Evolutionary conservation across 2,113 vertebrate genomes (phyloP).

Genomic region (Piprites chloris): DNA sequence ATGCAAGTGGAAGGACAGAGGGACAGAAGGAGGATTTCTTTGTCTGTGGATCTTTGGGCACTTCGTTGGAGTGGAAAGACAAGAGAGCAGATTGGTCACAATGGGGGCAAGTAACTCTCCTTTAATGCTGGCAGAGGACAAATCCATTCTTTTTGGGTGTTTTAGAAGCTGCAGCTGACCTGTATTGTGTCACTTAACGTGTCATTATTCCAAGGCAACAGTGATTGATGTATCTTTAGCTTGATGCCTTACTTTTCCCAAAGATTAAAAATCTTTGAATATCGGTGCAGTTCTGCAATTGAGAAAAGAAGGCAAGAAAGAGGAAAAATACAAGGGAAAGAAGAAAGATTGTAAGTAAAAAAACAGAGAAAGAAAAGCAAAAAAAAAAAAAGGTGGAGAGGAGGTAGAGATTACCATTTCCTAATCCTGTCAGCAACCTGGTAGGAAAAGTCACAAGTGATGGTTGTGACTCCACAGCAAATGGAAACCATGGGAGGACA

Average conservation of each 20-base stretch:
- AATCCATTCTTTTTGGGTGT: not conserved
- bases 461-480: not conserved
- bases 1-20: not conserved
- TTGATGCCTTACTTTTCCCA: not conserved
- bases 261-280: not conserved
- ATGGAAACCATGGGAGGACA: fast-evolving
- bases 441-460: fast-evolving
- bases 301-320: not conserved
- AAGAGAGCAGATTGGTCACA: not conserved
- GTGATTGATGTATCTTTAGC: not conserved
- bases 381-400: not conserved
- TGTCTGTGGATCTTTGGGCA: not conserved
- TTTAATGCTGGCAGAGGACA: not conserved
- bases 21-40: not conserved
- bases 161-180: not conserved
- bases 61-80: not conserved
- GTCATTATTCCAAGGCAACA: not conserved
- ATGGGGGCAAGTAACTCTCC: not conserved
- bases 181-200: not conserved
- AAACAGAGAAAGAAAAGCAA: not conserved
- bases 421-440: not conserved
- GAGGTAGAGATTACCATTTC: not conserved
- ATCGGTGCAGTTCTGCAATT: not conserved
- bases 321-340: not conserved
- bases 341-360: not conserved